Evolutionary conservation across 2,888 invertebrate genomes (phyloP).

Genomic region (Pheosia gnoma): DNA sequence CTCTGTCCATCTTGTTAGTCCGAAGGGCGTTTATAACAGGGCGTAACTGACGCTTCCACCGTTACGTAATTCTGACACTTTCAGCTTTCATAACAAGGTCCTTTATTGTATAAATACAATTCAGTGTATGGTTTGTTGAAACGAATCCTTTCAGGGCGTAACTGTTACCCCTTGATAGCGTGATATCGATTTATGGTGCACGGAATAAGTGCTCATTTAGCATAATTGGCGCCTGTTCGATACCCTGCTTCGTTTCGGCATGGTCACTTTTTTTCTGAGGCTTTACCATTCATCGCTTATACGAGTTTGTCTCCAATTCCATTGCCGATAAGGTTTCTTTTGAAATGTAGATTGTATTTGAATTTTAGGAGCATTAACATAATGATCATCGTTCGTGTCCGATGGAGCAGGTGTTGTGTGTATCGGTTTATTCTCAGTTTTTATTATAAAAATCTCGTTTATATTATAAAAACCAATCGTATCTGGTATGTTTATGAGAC

Average conservation of each 20-base stretch:
- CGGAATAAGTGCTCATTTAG: constrained; percentile 79
- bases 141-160: constrained; percentile 77
- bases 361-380: constrained; percentile 77
- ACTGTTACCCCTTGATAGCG: constrained; percentile 65
- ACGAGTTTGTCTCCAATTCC: constrained; percentile 57
- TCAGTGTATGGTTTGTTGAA: constrained; percentile 60
- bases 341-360: constrained; percentile 44
- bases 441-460: constrained; percentile 80
- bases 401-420: constrained; percentile 80
- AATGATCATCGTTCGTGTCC: constrained; percentile 77
- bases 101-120: constrained; percentile 70
- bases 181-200: constrained; percentile 79
- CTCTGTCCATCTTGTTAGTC: constrained; percentile 79
- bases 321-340: constrained; percentile 57
- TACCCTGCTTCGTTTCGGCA: constrained; percentile 71
- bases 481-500: constrained; percentile 69
- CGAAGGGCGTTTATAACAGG: constrained; percentile 74
- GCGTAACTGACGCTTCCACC: constrained; percentile 78
- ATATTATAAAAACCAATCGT: constrained; percentile 67
- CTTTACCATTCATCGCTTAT: constrained; percentile 46
- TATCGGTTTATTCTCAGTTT: constrained; percentile 81
- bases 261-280: constrained; percentile 63
- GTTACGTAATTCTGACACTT: constrained; percentile 82
- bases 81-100: constrained; percentile 80
- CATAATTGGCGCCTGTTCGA: constrained; percentile 75